phyloP scores from a whole-genome alignment of 2,113 vertebrate genomes.

The Meles meles region DNA sequence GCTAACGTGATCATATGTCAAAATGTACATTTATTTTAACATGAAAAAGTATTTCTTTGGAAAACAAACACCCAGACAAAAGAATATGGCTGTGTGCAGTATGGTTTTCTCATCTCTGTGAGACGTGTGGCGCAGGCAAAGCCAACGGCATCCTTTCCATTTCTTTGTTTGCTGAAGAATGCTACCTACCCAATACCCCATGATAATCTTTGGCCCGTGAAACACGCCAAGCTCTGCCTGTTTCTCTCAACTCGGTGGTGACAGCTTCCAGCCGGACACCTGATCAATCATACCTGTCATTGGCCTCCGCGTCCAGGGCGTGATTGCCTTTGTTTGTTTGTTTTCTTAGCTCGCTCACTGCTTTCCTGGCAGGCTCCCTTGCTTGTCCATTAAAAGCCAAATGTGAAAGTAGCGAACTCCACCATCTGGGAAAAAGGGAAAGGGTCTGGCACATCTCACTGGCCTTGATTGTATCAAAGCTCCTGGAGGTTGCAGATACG shows the following conservation, averaged over 20 bases:
- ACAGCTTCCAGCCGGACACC: slow-evolving; percentile 74
- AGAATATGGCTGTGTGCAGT: fast-evolving
- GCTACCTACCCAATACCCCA: slow-evolving; percentile 15
- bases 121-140: neutral
- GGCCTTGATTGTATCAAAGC: slow-evolving; percentile 19
- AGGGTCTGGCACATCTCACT: slow-evolving; percentile 54
- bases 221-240: slow-evolving; percentile 50
- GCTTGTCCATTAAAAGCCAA: slow-evolving; percentile 67
- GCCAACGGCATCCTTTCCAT: neutral
- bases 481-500: neutral
- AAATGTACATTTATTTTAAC: neutral
- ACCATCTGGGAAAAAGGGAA: slow-evolving; percentile 46
- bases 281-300: slow-evolving; percentile 74
- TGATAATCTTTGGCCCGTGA: slow-evolving; percentile 64
- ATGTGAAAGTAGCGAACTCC: slow-evolving; percentile 35
- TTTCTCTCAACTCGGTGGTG: slow-evolving; percentile 71
- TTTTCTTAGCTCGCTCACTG: slow-evolving; percentile 58
- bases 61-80: neutral
- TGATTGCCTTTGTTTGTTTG: slow-evolving; percentile 75
- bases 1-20: neutral
- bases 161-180: slow-evolving; percentile 42
- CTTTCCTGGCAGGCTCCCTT: slow-evolving; percentile 50
- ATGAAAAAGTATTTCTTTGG: neutral
- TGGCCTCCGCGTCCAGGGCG: slow-evolving; percentile 38
- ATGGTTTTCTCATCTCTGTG: neutral